Evolutionary conservation across 2,888 invertebrate genomes (phyloP), one percentile per base, ranked within the genome.

Genomic region (Lepidochrysops patricia): DNA sequence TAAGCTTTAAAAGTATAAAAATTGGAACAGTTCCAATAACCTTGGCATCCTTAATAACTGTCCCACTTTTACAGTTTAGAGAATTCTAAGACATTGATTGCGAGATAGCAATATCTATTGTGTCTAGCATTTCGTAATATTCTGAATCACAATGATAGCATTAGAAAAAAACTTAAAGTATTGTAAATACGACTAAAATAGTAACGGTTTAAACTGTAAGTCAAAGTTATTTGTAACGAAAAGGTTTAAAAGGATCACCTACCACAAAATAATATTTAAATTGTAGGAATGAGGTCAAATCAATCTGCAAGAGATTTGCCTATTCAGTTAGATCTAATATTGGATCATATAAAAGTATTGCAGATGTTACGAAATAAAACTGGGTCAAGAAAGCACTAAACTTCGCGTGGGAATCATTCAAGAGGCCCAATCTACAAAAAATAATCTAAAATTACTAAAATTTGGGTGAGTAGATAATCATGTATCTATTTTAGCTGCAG

Each of bases 1-100:
- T 50, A 69, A 66, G 71, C 72, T 67, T 67, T 70, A 75, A 77
- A 72, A 64, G 19, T 61, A 62, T 63, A 67, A 66, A 74, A 72
- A 72, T 72, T 88, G 87, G 86, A 86, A 75, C 80, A 70, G 64
- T 76, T 87, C 85, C 87, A 89, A 80, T 84, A 85, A 84, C 88
- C 88, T 88, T 89, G 88, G 75, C 75, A 80, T 73, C 71, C 75
- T 79, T 79, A 78, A 79, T 77, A 75, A 75, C 73, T 72, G 87
- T 66, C 81, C 87, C 75, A 84, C 77, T 80, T n/a, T 86, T 72
- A 67, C 62, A 73, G 70, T 19, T 70, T 71, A 74, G 75, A 77
- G 74, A 71, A 72, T 73, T 23, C 70, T 35, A 23, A 35, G 69
- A 64, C 58, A 61, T 62, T 62, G 61, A 62, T 61, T 61, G n/a